Evolutionary conservation across 2,113 vertebrate species (phyloP).

Genomic region (Eptatretus burgeri): DNA sequence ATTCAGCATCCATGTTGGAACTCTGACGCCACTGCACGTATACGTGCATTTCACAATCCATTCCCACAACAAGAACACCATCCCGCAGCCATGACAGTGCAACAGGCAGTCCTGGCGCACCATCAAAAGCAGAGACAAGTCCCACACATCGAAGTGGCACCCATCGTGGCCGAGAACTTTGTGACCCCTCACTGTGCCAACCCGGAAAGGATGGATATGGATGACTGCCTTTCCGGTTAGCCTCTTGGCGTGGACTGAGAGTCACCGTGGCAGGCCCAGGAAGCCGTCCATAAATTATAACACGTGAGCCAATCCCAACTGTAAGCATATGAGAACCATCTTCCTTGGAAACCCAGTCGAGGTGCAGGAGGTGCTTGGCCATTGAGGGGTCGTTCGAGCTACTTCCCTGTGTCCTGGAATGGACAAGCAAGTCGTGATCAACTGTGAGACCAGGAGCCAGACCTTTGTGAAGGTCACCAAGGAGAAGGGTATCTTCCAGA

Average conservation of each 20-base stretch:
- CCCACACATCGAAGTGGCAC: conserved; percentile 60
- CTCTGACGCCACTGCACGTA: conserved; percentile 87
- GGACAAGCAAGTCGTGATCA: conserved; percentile 89
- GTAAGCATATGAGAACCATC: conserved; percentile 92
- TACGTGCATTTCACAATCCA: conserved; percentile 99
- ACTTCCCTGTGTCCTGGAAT: conserved; percentile 40
- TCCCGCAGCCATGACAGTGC: conserved; percentile 92
- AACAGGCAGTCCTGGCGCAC: conserved; percentile 69
- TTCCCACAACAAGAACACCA: conserved; percentile 78
- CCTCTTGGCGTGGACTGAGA: too few relatives aligned
- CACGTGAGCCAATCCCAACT: conserved; percentile 75
- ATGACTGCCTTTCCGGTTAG: neutral
- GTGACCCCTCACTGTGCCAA: neutral
- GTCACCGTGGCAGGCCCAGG: conserved; percentile 66
- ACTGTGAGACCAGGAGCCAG: conserved; percentile 68
- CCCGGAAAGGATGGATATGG: too few relatives aligned
- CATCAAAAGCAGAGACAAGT: conserved; percentile 68
- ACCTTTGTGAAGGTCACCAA: conserved; percentile 53
- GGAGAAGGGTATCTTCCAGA: conserved; percentile 71
- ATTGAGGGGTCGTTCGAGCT: conserved; percentile 25
- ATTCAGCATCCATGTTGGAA: conserved; percentile 17
- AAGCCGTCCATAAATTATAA: conserved; percentile 87
- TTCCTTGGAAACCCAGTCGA: conserved; percentile 98
- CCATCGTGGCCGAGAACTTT: conserved; percentile 28
- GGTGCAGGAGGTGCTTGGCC: conserved; percentile 81